Base-by-base conservation (phyloP, 1,140 invertebrate species). In the Drosophila arawakana region DNA sequence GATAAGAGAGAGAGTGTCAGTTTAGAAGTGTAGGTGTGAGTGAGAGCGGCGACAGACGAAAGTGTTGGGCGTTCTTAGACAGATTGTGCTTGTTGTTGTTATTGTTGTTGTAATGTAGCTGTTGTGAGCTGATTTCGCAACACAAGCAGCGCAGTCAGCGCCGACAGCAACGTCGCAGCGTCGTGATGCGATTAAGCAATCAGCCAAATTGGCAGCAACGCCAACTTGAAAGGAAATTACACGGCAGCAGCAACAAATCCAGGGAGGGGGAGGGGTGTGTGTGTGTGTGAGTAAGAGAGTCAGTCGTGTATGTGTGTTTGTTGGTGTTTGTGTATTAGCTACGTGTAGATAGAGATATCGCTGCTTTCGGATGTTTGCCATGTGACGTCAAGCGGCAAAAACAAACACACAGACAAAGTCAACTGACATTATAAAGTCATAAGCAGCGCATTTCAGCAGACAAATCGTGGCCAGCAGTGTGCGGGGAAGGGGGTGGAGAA, bases 131-230 rank as follows among this genome's bases (percentile, higher is more conserved):
- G 81, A 86, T 85, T 85, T 86, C 75, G 61, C 60, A 75, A 72
- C 72, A 75, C 49, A 60, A 55, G 69, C 60, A 11, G 2, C 43
- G 34, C 10, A 58, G 43, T 15, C 50, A 34, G 7, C 59, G 34
- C 13, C 30, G 18, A 13, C 63, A 35, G 47, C 70, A 35, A 41
- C 70, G 57, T 52, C 50, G 72, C 59, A 34, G 67, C 67, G 54
- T 86, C 84, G 83, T 88, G 83, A 89, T 89, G 84, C 83, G 83
- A 88, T 88, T 88, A 88, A 89, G 83, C 83, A 88, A 88, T 88
- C 83, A 88, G 82, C 77, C 84, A 88, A 88, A 88, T 88, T 88
- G 83, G 80, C 83, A 89, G 84, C 84, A 86, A 89, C 84, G 88
- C 83, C 76, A 89, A 89, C 83, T 89, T 88, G 83, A 88, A 89